Base-by-base conservation (phyloP, 2,113 vertebrate species). In the Lasiurus cinereus region DNA sequence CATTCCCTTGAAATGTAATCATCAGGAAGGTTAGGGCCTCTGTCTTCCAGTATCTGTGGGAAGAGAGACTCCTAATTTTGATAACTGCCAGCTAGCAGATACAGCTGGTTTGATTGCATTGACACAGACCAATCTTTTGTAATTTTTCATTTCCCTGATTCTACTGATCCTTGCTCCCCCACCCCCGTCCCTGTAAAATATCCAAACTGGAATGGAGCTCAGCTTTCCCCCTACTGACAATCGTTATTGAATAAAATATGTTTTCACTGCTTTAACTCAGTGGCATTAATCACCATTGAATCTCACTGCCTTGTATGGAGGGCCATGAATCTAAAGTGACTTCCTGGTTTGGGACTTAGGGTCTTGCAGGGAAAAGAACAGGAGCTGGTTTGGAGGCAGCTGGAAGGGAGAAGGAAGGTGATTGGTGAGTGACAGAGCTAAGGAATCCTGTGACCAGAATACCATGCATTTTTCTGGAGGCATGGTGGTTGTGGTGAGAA, bases 341-440 rank as follows among this genome's bases (percentile, higher is more conserved):
- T 83, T 90, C 27, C 7, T 77, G 21, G 36, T 86, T 87, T 95
- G 48, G 36, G n/a, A 77, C n/a, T 39, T 10, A 52, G 9, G 76
- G 22, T 83, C 48, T 87, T 94, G 87, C 11, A 67, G 62, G 36
- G 11, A 86, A 94, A 83, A 39, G 14, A 90, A 15, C 70, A 83
- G 8, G 33, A 67, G 15, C 22, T 86, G 36, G 3, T 90, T 73
- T 78, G 5, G 31, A 12, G 3, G 3, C 33, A 76, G 27, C 56
- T 93, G 21, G 33, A 67, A 24, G 48, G 22, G 21, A 85, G 7
- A 43, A 85, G 31, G 15, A 8, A 85, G 27, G 22, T 31, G 24
- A 72, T 89, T 86, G 83, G 43, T 4, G 29, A 93, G 33, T 52
- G 62, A 76, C 8, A 82, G 8, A 3, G 67, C 33, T 69, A 84